A percentile compares a stretch with the other conserved stretches of the same genome.
These are phyloP conservation scores for Puffinus mauretanicus DNA, from an alignment of 2,113 vertebrate species.

Conservation along the genomic window DNA sequence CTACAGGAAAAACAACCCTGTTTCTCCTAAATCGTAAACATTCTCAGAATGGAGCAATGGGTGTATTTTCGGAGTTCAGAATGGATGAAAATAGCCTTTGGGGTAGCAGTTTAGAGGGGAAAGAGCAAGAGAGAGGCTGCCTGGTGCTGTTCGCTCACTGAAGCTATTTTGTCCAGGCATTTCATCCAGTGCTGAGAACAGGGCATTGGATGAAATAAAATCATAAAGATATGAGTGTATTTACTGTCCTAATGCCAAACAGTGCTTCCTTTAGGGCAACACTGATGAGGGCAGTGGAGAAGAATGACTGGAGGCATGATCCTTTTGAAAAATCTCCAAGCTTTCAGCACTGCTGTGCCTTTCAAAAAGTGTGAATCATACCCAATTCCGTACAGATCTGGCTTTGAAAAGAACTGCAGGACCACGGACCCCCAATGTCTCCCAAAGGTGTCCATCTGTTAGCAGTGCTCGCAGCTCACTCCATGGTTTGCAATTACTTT, in stretches of 20 bases:
- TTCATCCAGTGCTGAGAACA: not conserved
- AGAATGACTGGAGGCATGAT: conserved; percentile 7
- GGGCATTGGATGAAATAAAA: not conserved
- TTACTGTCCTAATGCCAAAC: not conserved
- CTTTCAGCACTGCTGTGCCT: conserved; percentile 12
- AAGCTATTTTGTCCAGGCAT: not conserved
- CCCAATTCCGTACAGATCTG: not conserved
- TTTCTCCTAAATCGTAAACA: not conserved
- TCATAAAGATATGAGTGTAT: not conserved
- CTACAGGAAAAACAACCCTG: not conserved
- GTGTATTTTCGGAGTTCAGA: not conserved
- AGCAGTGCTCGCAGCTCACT: not conserved
- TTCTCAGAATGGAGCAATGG: not conserved
- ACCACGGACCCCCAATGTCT: not conserved
- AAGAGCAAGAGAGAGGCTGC: not conserved
- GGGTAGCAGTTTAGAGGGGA: not conserved
- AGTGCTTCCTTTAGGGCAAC: not conserved
- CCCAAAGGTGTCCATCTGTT: not conserved
- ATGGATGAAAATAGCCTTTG: not conserved
- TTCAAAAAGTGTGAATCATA: conserved; percentile 18
- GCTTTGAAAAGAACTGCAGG: conserved; percentile 5
- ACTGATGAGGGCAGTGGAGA: not conserved
- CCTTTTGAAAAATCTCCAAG: not conserved
- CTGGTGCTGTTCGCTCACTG: not conserved
- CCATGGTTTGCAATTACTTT: not conserved